Evolutionary conservation across 1,140 invertebrate species (phyloP), one percentile per base, ranked within the genome.

Genomic region (Pseudomyrmex cubaensis): DNA sequence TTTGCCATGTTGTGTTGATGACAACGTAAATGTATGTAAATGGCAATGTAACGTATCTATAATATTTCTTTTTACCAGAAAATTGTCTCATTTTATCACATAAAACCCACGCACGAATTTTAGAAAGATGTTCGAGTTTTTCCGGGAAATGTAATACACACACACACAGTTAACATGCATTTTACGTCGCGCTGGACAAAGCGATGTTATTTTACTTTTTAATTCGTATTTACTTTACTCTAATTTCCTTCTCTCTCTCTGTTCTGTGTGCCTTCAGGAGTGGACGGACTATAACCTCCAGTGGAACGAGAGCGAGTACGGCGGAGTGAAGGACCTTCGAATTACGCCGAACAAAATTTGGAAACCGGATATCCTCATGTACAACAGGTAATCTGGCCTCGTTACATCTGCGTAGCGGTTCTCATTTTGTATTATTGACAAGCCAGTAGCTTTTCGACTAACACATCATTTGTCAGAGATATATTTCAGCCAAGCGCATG

Each of bases 301-400:
- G 92, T 99, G 99, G 99, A 98, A 99, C 93, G 96, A 97, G 91
- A 96, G 96, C 44, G 98, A 99, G 89, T 99, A 97, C 93, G 98
- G 98, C 13, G 97, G 97, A 64, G 98, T 99, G 62, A 97, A 97
- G 92, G 98, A 98, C 93, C 96, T 99, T 15, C 95, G 98, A 88
- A 98, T 99, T 91, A 98, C 98, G 72, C 98, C 98, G 48, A 98
- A 98, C 94, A 98, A 97, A 93, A 96, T 99, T 73, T 99, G 99
- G 99, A 98, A 98, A 93, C 99, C 99, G 77, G 99, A 99, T 95
- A 98, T 99, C 70, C 97, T 99, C 87, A 98, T 99, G 97, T 99
- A 99, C 94, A 99, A 99, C 96, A 99, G 98, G 98, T 99, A 96
- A 96, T 95, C 92, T 89, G 64, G 87, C 90, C 90, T 87, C 82